Percentiles rank a stretch among this genome's conserved stretches.
These are phyloP conservation scores for Martes flavigula DNA, from an alignment of 2,797 vertebrate species.

Conservation along the genomic window DNA sequence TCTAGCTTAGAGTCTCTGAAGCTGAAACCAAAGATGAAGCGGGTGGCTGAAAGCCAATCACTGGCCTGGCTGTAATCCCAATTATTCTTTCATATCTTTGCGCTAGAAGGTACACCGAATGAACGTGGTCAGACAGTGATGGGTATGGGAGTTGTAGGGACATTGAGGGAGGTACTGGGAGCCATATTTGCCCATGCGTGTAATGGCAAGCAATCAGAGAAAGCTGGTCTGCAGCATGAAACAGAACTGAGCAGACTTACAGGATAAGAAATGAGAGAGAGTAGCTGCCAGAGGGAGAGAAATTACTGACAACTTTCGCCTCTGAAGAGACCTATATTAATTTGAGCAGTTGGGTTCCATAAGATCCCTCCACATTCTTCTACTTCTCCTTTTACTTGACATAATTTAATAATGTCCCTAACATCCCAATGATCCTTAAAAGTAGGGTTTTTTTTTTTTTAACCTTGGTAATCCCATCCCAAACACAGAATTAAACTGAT, in stretches of 20 bases:
- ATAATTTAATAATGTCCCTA: not conserved
- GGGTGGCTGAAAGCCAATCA: not conserved
- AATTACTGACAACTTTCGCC: not conserved
- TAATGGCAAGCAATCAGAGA: not conserved
- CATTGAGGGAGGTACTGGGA: not conserved
- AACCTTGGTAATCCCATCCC: not conserved
- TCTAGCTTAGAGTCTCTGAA: not conserved
- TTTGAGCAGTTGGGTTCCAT: not conserved
- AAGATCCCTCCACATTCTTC: not conserved
- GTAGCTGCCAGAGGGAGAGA: not conserved
- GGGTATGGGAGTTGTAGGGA: not conserved
- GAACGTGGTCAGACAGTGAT: not conserved
- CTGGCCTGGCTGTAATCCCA: not conserved
- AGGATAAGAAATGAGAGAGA: not conserved
- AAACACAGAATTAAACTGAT: not conserved
- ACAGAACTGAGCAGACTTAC: not conserved
- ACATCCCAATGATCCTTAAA: constrained; percentile 1
- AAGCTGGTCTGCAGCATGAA: not conserved
- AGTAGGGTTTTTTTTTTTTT: not conserved
- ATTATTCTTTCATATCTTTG: not conserved
- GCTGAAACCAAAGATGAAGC: not conserved
- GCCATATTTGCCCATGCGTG: not conserved
- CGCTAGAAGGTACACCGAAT: not conserved
- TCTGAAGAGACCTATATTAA: not conserved
- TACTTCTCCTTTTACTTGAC: not conserved